Percentiles rank a stretch among this genome's conserved stretches.
Evolutionary conservation across 1,140 invertebrate genomes (phyloP).

Genomic region (Andricus grossulariae): DNA sequence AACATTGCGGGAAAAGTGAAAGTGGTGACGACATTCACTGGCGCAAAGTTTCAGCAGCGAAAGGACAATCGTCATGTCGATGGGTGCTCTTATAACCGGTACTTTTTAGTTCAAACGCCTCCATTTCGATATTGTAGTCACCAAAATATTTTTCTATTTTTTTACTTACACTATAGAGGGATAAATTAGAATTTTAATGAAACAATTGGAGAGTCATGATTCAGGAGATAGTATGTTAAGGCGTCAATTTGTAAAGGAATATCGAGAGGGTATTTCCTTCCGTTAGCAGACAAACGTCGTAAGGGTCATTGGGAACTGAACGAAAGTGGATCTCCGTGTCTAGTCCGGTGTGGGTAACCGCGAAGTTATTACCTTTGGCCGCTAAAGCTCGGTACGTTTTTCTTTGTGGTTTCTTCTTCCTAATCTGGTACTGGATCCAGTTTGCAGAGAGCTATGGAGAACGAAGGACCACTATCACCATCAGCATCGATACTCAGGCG

Average conservation of each 20-base stretch:
- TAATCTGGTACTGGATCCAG: background rate
- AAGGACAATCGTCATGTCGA: background rate
- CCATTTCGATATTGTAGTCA: background rate
- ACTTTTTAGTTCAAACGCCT: background rate
- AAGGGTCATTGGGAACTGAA: background rate
- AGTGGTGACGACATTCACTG: conserved; percentile 68
- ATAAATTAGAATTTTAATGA: too few relatives aligned
- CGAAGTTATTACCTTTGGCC: background rate
- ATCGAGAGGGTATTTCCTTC: background rate
- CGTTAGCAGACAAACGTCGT: background rate
- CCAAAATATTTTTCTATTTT: background rate
- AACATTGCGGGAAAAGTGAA: conserved; percentile 74
- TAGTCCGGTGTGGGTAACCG: conserved; percentile 20
- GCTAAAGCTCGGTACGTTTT: conserved; percentile 13
- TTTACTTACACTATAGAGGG: background rate
- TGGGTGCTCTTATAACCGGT: background rate
- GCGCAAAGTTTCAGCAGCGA: conserved; percentile 63
- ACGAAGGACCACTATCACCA: too few relatives aligned
- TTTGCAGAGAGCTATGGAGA: background rate
- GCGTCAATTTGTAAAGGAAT: background rate
- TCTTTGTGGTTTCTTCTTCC: conserved; percentile 6
- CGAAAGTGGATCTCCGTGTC: conserved; percentile 22
- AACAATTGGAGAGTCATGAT: background rate
- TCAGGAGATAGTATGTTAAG: background rate
- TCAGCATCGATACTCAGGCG: background rate